These are phyloP conservation scores for Altica lythri DNA, from an alignment of 2,888 invertebrate species.

Conservation along the genomic window DNA sequence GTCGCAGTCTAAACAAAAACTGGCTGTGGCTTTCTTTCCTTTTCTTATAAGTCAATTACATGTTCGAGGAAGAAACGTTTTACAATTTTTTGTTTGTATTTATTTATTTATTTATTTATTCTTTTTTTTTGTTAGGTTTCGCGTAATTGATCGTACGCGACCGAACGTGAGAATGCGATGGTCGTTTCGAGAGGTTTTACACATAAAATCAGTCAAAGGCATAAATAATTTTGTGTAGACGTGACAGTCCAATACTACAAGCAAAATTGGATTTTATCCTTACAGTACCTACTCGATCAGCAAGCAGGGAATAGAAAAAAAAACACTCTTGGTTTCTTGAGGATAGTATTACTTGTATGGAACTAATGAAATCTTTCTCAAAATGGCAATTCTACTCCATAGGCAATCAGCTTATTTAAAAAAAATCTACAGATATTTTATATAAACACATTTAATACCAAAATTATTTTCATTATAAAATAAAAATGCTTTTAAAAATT, in stretches of 20 bases:
- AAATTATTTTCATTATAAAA: no score
- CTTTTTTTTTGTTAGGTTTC: constrained; percentile 30
- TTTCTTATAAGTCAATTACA: constrained; percentile 33
- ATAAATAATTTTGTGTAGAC: constrained; percentile 36
- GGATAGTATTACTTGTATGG: no score
- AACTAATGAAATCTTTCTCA: no score
- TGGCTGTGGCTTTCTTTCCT: constrained; percentile 27
- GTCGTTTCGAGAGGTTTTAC: constrained; percentile 38
- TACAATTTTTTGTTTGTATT: constrained; percentile 9
- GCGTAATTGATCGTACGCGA: constrained; percentile 35
- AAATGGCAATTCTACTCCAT: no score
- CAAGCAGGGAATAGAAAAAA: not conserved
- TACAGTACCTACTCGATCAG: not conserved
- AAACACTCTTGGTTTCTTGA: no score
- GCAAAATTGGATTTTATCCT: constrained; percentile 40
- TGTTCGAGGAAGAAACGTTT: constrained; percentile 29
- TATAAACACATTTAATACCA: no score
- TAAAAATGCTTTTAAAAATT: no score
- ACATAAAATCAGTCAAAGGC: constrained; percentile 38
- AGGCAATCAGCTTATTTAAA: no score
- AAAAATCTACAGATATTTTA: no score
- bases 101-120: constrained; percentile 4
- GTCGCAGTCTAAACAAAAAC: constrained; percentile 30
- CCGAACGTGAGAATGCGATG: constrained; percentile 39
- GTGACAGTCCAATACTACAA: constrained; percentile 37